Evolutionary conservation across 2,888 invertebrate genomes (phyloP).

Genomic region (Ormyrus pomaceus): DNA sequence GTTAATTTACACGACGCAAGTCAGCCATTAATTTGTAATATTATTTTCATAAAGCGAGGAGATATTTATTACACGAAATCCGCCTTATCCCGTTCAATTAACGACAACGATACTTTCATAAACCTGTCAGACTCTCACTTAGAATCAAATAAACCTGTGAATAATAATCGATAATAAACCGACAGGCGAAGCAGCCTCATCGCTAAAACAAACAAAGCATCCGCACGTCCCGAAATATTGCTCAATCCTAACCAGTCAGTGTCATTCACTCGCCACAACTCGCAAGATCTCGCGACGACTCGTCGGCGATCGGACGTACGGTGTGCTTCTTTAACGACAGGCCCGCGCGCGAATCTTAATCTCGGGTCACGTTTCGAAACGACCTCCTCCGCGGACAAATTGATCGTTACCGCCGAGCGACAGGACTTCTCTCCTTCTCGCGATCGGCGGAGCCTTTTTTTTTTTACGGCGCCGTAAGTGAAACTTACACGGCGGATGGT

Average conservation of each 20-base stretch:
- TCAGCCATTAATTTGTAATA: too few species aligned
- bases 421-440: neutral
- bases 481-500: neutral
- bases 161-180: too few species aligned
- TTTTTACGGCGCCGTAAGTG: conserved; percentile 1
- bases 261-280: too few species aligned
- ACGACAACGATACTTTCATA: too few species aligned
- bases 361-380: conserved; percentile 7
- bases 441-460: neutral
- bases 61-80: too few species aligned
- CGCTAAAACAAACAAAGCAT: too few species aligned
- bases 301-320: neutral
- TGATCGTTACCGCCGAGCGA: conserved; percentile 12
- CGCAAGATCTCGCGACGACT: neutral
- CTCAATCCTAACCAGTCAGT: neutral
- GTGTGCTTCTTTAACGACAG: neutral
- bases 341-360: neutral
- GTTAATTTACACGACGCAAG: too few species aligned
- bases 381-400: neutral
- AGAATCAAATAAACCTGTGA: too few species aligned
- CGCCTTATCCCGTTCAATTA: too few species aligned
- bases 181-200: too few species aligned
- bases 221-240: neutral
- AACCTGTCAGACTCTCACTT: too few species aligned
- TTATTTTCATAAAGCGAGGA: too few species aligned